Evolutionary conservation across 2,888 invertebrate genomes (phyloP).

Genomic region (Argyra leucocephala): DNA sequence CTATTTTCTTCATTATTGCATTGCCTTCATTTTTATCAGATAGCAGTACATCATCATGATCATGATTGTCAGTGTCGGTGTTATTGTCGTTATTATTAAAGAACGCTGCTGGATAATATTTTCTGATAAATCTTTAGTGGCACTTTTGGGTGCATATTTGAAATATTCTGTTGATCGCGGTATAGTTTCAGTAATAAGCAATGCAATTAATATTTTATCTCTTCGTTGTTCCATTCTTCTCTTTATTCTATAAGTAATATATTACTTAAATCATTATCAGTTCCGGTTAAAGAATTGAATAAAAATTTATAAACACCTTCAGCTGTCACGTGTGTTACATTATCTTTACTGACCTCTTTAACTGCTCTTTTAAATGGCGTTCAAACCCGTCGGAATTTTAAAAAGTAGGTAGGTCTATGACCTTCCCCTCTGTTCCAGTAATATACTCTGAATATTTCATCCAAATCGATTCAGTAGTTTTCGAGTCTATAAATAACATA

Average conservation of each 20-base stretch:
- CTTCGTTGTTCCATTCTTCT: conserved; percentile 7
- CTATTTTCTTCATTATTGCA: conserved; percentile 11
- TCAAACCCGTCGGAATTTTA: too few species aligned
- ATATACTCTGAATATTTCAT: too few species aligned
- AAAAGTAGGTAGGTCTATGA: too few species aligned
- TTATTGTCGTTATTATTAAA: not conserved
- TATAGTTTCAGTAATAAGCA: conserved; percentile 7
- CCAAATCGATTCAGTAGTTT: too few species aligned
- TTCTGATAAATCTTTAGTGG: conserved; percentile 11
- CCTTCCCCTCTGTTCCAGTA: too few species aligned
- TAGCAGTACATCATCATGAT: conserved; percentile 10
- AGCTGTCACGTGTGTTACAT: conserved; percentile 1
- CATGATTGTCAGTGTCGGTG: conserved; percentile 8
- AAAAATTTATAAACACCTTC: conserved; percentile 11
- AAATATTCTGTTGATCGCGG: conserved; percentile 7
- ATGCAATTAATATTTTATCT: conserved; percentile 5
- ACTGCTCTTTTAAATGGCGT: too few species aligned
- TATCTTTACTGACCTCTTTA: too few species aligned
- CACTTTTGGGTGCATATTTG: conserved; percentile 5
- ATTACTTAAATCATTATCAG: not conserved
- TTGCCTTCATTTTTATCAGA: not conserved
- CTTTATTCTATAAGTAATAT: conserved; percentile 9
- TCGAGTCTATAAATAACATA: too few species aligned
- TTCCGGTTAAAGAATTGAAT: conserved; percentile 11
- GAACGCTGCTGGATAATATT: conserved; percentile 7